Evolutionary conservation across 2,888 invertebrate species (phyloP).

Genomic region (Yponomeuta cagnagella): DNA sequence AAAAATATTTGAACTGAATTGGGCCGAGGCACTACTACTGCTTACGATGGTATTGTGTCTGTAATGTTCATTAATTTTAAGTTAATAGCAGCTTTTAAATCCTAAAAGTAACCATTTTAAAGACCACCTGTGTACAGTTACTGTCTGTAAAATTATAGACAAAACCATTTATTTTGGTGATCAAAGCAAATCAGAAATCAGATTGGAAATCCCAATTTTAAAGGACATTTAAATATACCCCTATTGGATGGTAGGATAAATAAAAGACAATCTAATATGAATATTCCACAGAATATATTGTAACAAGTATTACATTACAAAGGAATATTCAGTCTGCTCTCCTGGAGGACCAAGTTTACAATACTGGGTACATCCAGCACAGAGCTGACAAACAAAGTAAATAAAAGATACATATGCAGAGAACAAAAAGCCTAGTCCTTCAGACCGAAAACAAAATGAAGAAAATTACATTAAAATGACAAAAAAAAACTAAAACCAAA

Average conservation of each 20-base stretch:
- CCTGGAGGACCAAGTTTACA: conserved; percentile 62
- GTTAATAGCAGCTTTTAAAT: too few relatives aligned
- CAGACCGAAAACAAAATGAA: conserved; percentile 40
- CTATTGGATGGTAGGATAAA: background rate
- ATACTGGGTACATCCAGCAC: conserved; percentile 60
- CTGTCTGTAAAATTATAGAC: too few relatives aligned
- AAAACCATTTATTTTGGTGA: too few relatives aligned
- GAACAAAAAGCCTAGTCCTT: conserved; percentile 66
- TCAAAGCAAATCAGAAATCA: too few relatives aligned
- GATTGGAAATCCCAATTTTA: too few relatives aligned
- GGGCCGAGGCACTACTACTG: too few relatives aligned
- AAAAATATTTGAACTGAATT: too few relatives aligned
- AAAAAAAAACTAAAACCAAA: conserved; percentile 50
- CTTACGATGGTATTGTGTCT: too few relatives aligned
- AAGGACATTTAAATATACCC: too few relatives aligned
- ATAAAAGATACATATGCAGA: conserved; percentile 42
- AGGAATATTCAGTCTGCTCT: conserved; percentile 42
- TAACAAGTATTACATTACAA: conserved; percentile 63
- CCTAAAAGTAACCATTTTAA: too few relatives aligned
- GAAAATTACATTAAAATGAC: conserved; percentile 50
- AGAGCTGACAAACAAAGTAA: conserved; percentile 48
- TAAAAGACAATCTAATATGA: conserved; percentile 29
- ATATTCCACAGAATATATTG: conserved; percentile 66
- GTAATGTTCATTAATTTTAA: too few relatives aligned
- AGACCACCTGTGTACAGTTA: too few relatives aligned